These are phyloP conservation scores for Eupithecia tripunctaria DNA, from an alignment of 2,888 invertebrate species.

Conservation along the genomic window DNA sequence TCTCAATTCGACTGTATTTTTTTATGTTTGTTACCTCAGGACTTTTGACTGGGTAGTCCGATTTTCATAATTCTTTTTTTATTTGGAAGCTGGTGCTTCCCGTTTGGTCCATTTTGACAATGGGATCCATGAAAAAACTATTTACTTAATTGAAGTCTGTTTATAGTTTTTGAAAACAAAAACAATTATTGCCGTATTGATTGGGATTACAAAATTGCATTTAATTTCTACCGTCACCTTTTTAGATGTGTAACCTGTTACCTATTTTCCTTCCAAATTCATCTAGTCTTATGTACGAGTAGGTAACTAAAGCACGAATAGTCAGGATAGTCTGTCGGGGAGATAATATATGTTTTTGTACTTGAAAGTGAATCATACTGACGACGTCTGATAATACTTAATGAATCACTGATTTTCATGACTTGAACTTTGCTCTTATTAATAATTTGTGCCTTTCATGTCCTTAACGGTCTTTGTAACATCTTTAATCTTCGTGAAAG, in stretches of 20 bases:
- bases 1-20: no score
- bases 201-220: background rate
- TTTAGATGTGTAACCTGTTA: slow-evolving; percentile 1
- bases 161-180: no score
- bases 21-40: no score
- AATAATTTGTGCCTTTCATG: background rate
- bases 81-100: no score
- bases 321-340: background rate
- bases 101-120: no score
- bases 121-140: no score
- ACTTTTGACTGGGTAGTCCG: no score
- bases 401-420: slow-evolving; percentile 15
- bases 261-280: background rate
- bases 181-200: background rate
- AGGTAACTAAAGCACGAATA: background rate
- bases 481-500: background rate
- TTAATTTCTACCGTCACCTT: background rate
- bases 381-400: slow-evolving; percentile 12
- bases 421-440: background rate
- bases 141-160: no score
- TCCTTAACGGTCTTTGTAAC: background rate
- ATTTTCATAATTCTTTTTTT: no score
- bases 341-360: background rate
- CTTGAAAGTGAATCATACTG: slow-evolving; percentile 42
- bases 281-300: background rate